Conservation (phyloP, 1,140 invertebrate species). For the Cryptotermes secundus region DNA sequence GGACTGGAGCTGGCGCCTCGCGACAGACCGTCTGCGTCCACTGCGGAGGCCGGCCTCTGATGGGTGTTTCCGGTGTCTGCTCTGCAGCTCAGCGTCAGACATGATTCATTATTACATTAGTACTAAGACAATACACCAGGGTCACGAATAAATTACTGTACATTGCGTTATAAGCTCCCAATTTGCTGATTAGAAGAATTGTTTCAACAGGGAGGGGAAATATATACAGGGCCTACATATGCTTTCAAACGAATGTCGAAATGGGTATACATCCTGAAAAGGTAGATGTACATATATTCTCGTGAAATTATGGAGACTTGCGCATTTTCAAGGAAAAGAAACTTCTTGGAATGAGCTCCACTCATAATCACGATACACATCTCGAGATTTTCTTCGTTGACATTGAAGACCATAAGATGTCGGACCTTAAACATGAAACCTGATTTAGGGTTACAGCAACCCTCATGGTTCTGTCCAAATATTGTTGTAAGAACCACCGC, state of each 20-base stretch:
- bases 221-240: background rate
- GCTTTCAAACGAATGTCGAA: too few relatives aligned
- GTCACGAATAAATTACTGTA: background rate
- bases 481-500: background rate
- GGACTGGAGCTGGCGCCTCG: background rate
- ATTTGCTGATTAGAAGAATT: background rate
- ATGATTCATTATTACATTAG: slow-evolving; percentile 6
- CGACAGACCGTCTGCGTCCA: background rate
- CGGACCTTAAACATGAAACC: background rate
- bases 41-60: background rate
- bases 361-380: background rate
- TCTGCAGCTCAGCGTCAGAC: background rate
- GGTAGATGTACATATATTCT: background rate
- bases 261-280: background rate
- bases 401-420: background rate
- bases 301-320: background rate
- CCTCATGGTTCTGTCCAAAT: background rate
- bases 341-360: background rate
- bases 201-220: background rate
- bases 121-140: background rate
- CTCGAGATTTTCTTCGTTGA: background rate
- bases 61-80: background rate
- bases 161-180: background rate
- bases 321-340: background rate
- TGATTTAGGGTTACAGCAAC: background rate